Evolutionary conservation across 2,113 vertebrate species (phyloP), one percentile per base, ranked within the genome.

Genomic region (Tautogolabrus adspersus): DNA sequence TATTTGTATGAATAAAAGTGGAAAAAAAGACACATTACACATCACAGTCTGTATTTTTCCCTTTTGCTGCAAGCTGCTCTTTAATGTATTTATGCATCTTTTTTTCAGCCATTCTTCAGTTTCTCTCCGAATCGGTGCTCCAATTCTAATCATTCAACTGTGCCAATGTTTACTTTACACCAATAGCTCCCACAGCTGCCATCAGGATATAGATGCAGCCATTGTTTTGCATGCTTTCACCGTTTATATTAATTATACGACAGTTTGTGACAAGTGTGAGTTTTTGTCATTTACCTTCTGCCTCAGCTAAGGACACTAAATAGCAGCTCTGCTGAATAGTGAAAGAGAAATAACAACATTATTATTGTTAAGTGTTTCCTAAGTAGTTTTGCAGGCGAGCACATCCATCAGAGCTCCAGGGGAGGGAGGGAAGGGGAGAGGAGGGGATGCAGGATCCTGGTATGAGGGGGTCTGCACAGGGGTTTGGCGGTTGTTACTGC

Each of bases 311-410:
- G 85, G 71, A 61, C 77, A 74, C 82, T 74, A 79, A 79, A 81
- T 70, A 22, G 56, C 72, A 74, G 38, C 73, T 84, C 34, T 13
- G 80, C 52, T 38, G 84, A 79, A 77, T 70, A 60, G 66, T 54
- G 82, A 82, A 82, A 82, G 87, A 83, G 72, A 79, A 91, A 86
- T 82, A 77, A 82, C 79, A 81, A 86, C 77, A 86, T 91, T 87
- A 84, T 90, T 79, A 83, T 83, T 87, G 84, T 88, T 87, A 87
- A 90, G 83, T 86, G 86, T 89, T 91, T 89, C 82, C 79, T 91
- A 88, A 93, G 88, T 84, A 87, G 79, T 84, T 89, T 89, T 84
- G 47, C 71, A 81, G 89, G 80, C 72, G 46, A 64, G 70, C 57
- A 68, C 75, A 89, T 91, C 77, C 73, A 80, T 92, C 92, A 87